Conservation (phyloP, 2,113 vertebrate genomes). For the Gymnorhina tibicen region DNA sequence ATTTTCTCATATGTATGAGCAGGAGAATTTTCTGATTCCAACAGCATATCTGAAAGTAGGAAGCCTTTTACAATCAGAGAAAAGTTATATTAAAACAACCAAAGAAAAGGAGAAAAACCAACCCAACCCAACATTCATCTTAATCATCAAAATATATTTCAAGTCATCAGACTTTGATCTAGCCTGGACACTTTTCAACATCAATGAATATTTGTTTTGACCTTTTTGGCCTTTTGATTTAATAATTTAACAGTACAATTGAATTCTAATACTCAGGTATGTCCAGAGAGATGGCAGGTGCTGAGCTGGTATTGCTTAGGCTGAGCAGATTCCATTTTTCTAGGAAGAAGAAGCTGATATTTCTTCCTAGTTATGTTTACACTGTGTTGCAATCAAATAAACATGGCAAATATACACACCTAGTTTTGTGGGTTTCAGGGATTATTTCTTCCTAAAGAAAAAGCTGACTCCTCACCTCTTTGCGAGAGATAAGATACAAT, state of each 20-base stretch:
- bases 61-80: background rate
- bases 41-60: background rate
- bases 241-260: constrained; percentile 30
- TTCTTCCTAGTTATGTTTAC: background rate
- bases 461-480: constrained; percentile 23
- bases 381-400: background rate
- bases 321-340: background rate
- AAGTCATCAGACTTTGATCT: background rate
- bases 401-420: background rate
- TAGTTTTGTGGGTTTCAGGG: background rate
- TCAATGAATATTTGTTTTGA: constrained; percentile 18
- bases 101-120: background rate
- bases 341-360: background rate
- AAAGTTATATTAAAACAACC: background rate
- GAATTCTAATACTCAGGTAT: constrained; percentile 54
- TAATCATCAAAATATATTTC: background rate
- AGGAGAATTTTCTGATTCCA: background rate
- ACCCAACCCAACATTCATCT: background rate
- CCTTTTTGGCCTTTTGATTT: constrained; percentile 30
- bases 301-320: background rate
- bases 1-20: background rate
- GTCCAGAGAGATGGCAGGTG: background rate
- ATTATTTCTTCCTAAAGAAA: background rate
- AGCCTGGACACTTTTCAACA: background rate
- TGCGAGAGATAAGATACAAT: constrained; percentile 44